phyloP scores from a whole-genome alignment of 2,888 invertebrate species.

The Pegoplata infirma region DNA sequence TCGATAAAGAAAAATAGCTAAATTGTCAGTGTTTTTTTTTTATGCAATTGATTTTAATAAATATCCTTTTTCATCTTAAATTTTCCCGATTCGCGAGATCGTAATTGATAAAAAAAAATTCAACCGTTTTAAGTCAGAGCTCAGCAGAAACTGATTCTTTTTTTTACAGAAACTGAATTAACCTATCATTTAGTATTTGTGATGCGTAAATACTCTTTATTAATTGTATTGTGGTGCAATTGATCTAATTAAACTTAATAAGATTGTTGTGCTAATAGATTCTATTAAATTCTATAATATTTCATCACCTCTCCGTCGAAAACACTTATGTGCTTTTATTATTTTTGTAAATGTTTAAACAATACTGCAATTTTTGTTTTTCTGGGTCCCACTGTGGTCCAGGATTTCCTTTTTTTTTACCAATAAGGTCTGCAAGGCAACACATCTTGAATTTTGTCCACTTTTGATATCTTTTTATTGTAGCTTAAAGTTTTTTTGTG shows the following conservation, averaged over 20 bases:
- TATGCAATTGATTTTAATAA: neutral
- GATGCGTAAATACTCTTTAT: slow-evolving; percentile 39
- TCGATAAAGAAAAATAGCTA: too few species aligned
- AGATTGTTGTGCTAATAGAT: neutral
- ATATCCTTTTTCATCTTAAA: neutral
- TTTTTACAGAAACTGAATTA: neutral
- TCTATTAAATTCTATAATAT: neutral
- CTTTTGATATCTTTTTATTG: too few species aligned
- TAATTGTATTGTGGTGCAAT: slow-evolving; percentile 38
- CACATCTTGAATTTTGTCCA: too few species aligned
- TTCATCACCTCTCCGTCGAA: too few species aligned
- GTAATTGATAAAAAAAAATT: neutral
- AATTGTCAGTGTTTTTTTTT: neutral
- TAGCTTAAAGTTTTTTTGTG: too few species aligned
- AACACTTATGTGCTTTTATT: too few species aligned
- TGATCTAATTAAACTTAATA: slow-evolving; percentile 11
- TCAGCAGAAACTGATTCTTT: neutral
- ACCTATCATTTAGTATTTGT: neutral
- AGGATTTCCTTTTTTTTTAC: too few species aligned
- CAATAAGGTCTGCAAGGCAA: too few species aligned
- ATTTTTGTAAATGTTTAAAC: neutral
- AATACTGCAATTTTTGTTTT: too few species aligned
- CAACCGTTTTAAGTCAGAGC: slow-evolving; percentile 9
- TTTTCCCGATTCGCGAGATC: neutral
- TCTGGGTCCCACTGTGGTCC: too few species aligned